phyloP scores from a whole-genome alignment of 2,888 invertebrate species.

The Tachina lurida region DNA sequence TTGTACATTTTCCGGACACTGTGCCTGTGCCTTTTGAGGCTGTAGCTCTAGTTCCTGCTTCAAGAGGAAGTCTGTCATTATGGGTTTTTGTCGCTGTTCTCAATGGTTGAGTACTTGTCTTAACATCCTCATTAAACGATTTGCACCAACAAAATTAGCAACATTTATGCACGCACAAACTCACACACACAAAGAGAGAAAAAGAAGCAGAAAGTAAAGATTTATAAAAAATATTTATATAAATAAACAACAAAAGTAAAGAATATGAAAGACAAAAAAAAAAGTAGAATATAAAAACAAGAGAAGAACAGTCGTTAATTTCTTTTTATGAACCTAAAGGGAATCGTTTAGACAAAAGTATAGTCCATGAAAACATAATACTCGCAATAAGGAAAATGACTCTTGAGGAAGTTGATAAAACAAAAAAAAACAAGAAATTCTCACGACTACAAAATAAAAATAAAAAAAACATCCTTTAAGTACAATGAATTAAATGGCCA shows the following conservation, averaged over 20 bases:
- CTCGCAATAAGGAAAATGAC: conserved; percentile 52
- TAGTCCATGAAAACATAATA: conserved; percentile 68
- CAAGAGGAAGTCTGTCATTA: conserved; percentile 69
- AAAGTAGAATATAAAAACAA: conserved; percentile 34
- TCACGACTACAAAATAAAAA: conserved; percentile 68
- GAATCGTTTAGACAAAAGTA: conserved; percentile 80
- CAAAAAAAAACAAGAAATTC: conserved; percentile 57
- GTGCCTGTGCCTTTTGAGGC: background rate
- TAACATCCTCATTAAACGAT: conserved; percentile 83
- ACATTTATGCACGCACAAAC: conserved; percentile 38
- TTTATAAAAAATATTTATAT: conserved; percentile 1
- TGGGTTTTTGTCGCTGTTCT: conserved; percentile 66
- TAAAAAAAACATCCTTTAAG: conserved; percentile 70
- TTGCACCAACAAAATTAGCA: conserved; percentile 76
- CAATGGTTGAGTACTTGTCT: conserved; percentile 57
- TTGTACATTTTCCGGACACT: conserved; percentile 19
- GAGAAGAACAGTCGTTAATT: conserved; percentile 81
- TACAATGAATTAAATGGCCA: conserved; percentile 74
- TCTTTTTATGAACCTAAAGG: conserved; percentile 84
- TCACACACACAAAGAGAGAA: background rate
- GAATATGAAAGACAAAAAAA: conserved; percentile 7
- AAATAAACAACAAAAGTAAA: conserved; percentile 35
- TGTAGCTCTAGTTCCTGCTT: background rate
- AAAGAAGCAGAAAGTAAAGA: conserved; percentile 4
- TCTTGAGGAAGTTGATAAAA: conserved; percentile 51